A percentile compares a stretch with the other conserved stretches of the same genome.
These are phyloP conservation scores for Nasonia oneida DNA, from an alignment of 2,888 invertebrate species.

Conservation along the genomic window DNA sequence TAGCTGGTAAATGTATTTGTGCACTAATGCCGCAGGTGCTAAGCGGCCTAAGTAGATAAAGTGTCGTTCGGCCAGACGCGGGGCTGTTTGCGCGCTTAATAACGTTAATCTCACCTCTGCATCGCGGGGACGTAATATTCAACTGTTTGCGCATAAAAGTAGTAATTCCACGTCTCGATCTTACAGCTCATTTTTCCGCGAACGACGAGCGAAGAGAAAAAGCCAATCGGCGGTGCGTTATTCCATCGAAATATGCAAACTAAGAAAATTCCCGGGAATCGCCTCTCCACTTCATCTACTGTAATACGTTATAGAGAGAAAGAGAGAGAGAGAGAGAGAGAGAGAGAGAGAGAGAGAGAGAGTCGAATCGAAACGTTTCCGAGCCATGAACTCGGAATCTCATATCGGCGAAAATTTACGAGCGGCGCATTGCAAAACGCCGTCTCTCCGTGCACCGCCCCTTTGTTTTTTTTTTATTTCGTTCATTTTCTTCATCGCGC, in stretches of 20 bases:
- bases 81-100: neutral
- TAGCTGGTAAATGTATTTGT: neutral
- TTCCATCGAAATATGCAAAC: no score
- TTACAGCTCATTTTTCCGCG: neutral
- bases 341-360: neutral
- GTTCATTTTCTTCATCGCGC: neutral
- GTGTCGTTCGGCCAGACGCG: neutral
- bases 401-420: slow-evolving; percentile 17
- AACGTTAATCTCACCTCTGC: neutral
- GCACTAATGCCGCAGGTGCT: neutral
- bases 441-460: neutral
- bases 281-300: neutral
- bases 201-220: neutral
- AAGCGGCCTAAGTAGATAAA: neutral
- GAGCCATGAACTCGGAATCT: slow-evolving; percentile 3
- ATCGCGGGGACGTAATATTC: neutral
- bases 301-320: neutral
- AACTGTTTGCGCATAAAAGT: neutral
- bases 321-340: no score
- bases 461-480: neutral
- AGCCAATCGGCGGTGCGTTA: neutral
- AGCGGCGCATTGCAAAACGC: slow-evolving; percentile 10
- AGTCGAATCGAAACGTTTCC: neutral
- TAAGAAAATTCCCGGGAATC: neutral
- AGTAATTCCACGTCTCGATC: neutral